These are phyloP conservation scores for Holotrichia oblita DNA, from an alignment of 1,140 invertebrate genomes.

Conservation along the genomic window DNA sequence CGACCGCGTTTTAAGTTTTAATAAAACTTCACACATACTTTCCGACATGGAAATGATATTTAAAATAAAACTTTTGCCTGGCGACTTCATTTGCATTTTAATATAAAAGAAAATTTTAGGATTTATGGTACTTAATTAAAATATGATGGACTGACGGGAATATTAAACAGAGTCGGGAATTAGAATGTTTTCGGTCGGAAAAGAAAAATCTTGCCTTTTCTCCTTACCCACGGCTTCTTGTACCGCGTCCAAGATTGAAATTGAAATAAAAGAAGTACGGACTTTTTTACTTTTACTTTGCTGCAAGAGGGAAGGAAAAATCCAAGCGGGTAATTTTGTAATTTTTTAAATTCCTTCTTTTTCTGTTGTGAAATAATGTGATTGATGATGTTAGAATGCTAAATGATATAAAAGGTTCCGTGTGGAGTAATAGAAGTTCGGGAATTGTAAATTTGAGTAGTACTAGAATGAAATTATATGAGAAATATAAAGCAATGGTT, in stretches of 20 bases:
- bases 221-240: background rate
- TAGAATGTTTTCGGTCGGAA: slow-evolving; percentile 20
- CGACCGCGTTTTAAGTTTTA: slow-evolving; percentile 2
- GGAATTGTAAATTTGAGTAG: too few species aligned
- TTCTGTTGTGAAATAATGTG: background rate
- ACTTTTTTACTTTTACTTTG: background rate
- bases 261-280: background rate
- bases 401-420: background rate
- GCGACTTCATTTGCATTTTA: slow-evolving; percentile 7
- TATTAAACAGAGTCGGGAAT: slow-evolving; percentile 6
- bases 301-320: background rate
- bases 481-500: too few species aligned
- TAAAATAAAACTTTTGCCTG: slow-evolving; percentile 15
- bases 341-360: background rate
- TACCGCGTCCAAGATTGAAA: background rate
- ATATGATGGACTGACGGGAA: slow-evolving; percentile 3
- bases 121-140: slow-evolving; percentile 18
- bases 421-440: background rate
- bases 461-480: too few species aligned
- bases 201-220: background rate
- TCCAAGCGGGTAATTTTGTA: background rate
- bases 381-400: background rate
- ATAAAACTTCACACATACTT: slow-evolving; percentile 21
- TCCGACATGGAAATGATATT: slow-evolving; percentile 13
- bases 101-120: slow-evolving; percentile 18